Evolutionary conservation across 2,113 vertebrate genomes (phyloP).

Genomic region (Rhodinocichla rosea): DNA sequence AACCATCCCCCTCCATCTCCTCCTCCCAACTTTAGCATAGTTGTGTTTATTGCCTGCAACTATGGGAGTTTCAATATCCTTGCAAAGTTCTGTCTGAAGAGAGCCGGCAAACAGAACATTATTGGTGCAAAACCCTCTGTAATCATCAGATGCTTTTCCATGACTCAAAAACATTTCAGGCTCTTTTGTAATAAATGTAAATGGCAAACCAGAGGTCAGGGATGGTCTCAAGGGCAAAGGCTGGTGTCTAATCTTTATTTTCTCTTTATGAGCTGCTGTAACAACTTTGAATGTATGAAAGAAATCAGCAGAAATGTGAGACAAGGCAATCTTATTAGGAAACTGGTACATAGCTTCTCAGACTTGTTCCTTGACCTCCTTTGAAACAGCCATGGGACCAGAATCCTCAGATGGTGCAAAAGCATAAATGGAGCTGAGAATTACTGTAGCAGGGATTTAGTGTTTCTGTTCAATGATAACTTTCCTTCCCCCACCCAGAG

Average conservation of each 20-base stretch:
- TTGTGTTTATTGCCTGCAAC: constrained; percentile 64
- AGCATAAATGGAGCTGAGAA: neutral
- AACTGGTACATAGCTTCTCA: constrained; percentile 28
- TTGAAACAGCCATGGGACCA: neutral
- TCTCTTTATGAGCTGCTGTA: constrained; percentile 57
- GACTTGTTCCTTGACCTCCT: constrained; percentile 43
- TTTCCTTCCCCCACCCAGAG: neutral
- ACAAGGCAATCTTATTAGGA: constrained; percentile 45
- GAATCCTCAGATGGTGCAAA: neutral
- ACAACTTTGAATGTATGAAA: constrained; percentile 51
- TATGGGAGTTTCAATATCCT: constrained; percentile 51
- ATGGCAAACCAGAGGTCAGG: constrained; percentile 59
- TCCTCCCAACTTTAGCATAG: constrained; percentile 46
- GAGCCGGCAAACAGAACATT: neutral
- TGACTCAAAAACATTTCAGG: constrained; percentile 27
- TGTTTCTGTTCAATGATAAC: neutral
- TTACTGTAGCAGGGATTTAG: neutral
- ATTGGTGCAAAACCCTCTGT: constrained; percentile 48
- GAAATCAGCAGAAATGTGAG: constrained; percentile 55
- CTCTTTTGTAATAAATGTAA: constrained; percentile 64
- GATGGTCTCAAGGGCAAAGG: constrained; percentile 57
- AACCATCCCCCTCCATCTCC: constrained; percentile 30
- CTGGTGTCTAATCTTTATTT: constrained; percentile 60
- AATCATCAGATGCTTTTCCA: constrained; percentile 25
- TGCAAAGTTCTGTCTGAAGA: constrained; percentile 46